Conservation (phyloP, 2,888 invertebrate genomes). For the Belgica antarctica region DNA sequence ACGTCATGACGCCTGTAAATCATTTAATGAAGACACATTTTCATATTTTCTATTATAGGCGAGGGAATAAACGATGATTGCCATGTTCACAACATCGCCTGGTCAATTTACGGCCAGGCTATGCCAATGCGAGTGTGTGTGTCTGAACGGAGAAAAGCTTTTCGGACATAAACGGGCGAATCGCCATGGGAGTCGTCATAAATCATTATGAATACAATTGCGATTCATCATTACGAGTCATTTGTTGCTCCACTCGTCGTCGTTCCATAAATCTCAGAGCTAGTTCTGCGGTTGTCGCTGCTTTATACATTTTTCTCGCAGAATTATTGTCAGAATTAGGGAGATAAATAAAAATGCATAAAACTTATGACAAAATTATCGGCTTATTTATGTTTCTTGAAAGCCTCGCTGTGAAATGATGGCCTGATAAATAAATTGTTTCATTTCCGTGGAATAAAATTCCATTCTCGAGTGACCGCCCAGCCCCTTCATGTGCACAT, state of each 20-base stretch:
- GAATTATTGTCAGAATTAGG: neutral
- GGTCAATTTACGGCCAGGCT: neutral
- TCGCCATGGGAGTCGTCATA: conserved; percentile 17
- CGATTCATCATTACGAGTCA: conserved; percentile 39
- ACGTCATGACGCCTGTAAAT: conserved; percentile 9
- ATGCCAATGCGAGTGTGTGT: too few relatives aligned
- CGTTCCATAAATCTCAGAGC: conserved; percentile 26
- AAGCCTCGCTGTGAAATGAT: neutral
- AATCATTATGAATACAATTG: conserved; percentile 25
- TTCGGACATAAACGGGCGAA: neutral
- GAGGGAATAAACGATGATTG: conserved; percentile 28
- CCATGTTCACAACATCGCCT: neutral
- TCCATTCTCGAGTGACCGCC: neutral
- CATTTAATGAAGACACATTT: conserved; percentile 38
- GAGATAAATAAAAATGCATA: neutral
- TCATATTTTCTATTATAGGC: conserved; percentile 26
- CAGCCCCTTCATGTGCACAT: neutral
- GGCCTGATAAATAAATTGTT: neutral
- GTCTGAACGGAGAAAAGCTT: neutral
- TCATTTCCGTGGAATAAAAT: neutral
- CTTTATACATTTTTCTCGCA: neutral
- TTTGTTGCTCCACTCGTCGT: conserved; percentile 36
- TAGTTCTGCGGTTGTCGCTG: conserved; percentile 5
- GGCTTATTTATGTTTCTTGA: neutral
- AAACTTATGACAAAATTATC: neutral